Evolutionary conservation across 2,888 invertebrate species (phyloP).

Genomic region (Encarsia formosa): DNA sequence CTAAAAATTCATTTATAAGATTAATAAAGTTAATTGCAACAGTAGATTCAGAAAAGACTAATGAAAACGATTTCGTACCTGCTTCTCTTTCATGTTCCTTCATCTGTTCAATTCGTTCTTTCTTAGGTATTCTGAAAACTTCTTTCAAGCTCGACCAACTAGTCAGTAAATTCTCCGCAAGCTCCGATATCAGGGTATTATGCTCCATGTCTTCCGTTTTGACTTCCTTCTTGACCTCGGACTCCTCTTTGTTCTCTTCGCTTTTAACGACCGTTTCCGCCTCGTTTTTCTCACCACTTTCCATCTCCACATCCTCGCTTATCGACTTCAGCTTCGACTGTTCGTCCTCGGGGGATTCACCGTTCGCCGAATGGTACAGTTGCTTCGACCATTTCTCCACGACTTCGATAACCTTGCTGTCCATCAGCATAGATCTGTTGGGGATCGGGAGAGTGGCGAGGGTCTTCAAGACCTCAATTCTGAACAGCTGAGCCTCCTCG

Average conservation of each 20-base stretch:
- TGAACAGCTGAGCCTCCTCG: slow-evolving; percentile 46
- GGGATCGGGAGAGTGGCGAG: slow-evolving; percentile 84
- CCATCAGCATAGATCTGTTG: slow-evolving; percentile 88
- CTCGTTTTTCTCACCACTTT: slow-evolving; percentile 37
- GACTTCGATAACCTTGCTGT: slow-evolving; percentile 81
- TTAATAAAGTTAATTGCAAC: no score
- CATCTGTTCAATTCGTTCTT: slow-evolving; percentile 90
- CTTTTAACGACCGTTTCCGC: slow-evolving; percentile 17
- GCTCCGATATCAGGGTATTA: slow-evolving; percentile 46
- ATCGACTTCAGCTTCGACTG: slow-evolving; percentile 35
- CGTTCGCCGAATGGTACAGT: slow-evolving; percentile 38
- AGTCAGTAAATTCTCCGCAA: slow-evolving; percentile 63
- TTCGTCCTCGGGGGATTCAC: slow-evolving; percentile 45
- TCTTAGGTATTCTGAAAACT: slow-evolving; percentile 88
- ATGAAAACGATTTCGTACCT: slow-evolving; percentile 52
- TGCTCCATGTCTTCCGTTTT: slow-evolving; percentile 35
- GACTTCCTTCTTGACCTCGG: slow-evolving; percentile 30
- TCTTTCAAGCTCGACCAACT: slow-evolving; percentile 74
- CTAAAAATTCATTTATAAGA: no score
- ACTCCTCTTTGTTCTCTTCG: slow-evolving; percentile 32
- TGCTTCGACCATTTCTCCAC: slow-evolving; percentile 78
- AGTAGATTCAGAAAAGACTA: no score
- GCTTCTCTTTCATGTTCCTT: slow-evolving; percentile 92
- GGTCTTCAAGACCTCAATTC: slow-evolving; percentile 69
- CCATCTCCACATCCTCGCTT: slow-evolving; percentile 36